These are phyloP conservation scores for Chiloscyllium punctatum DNA, from an alignment of 2,797 vertebrate genomes.

Conservation along the genomic window DNA sequence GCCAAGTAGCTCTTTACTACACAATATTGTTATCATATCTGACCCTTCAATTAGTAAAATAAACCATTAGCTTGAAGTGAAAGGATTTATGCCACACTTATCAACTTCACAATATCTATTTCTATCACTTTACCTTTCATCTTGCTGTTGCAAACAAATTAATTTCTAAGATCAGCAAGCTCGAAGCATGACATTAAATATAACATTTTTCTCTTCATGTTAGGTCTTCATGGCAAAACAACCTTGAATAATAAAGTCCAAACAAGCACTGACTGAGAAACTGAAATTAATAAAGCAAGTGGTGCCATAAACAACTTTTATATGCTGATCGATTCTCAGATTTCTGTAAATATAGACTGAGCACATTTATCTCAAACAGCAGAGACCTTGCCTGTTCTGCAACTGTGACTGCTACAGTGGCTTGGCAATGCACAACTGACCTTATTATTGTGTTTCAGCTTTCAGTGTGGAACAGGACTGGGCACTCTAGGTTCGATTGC, in stretches of 20 bases:
- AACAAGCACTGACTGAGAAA: neutral
- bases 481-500: neutral
- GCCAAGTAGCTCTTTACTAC: neutral
- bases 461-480: neutral
- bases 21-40: neutral
- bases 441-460: constrained; percentile 17
- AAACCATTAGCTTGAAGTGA: neutral
- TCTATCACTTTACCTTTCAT: too few species aligned
- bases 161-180: constrained; percentile 2
- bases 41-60: neutral
- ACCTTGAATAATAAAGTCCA: neutral
- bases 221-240: neutral
- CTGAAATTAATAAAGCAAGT: neutral
- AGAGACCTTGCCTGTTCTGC: neutral
- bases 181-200: neutral
- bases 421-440: neutral
- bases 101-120: neutral
- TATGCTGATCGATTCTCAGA: neutral
- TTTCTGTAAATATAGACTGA: neutral
- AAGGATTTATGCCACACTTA: neutral
- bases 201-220: neutral
- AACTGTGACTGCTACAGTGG: neutral
- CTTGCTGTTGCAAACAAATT: neutral
- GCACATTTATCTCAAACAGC: neutral
- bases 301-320: neutral